phyloP scores from a whole-genome alignment of 2,888 invertebrate genomes.

The Watsonalla binaria region DNA sequence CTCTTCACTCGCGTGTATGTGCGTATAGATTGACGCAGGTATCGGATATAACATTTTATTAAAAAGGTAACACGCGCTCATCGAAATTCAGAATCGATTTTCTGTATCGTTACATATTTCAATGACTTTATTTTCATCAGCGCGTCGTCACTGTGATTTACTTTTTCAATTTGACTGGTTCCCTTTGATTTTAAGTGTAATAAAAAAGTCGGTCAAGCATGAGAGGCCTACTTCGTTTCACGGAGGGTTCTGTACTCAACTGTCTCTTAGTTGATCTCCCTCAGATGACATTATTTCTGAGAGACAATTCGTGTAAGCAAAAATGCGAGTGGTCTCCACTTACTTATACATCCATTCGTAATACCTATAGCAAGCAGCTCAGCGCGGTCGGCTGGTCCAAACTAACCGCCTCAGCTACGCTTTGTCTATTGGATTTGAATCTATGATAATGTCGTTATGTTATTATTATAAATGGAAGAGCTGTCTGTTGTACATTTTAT shows the following conservation, averaged over 20 bases:
- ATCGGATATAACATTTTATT: not conserved
- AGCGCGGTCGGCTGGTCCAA: too few species aligned
- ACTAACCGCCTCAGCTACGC: too few species aligned
- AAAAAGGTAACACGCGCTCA: not conserved
- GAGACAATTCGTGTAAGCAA: not conserved
- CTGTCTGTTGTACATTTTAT: too few species aligned
- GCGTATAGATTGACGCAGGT: not conserved
- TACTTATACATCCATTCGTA: too few species aligned
- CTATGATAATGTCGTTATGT: too few species aligned
- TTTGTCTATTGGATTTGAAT: too few species aligned
- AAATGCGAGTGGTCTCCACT: too few species aligned
- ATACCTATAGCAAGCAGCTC: too few species aligned
- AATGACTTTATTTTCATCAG: conserved; percentile 3
- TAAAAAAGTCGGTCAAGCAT: conserved; percentile 23
- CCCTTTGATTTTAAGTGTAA: conserved; percentile 20
- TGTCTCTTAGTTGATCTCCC: conserved; percentile 24
- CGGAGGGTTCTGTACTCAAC: conserved; percentile 16
- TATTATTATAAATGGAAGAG: too few species aligned
- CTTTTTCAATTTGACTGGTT: conserved; percentile 13
- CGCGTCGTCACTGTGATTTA: conserved; percentile 1
- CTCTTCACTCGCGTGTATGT: not conserved
- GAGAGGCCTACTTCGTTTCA: conserved; percentile 10
- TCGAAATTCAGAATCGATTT: not conserved
- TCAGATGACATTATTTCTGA: conserved; percentile 11
- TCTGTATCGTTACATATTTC: conserved; percentile 1